Base-by-base conservation (phyloP, 2,797 vertebrate genomes). In the Bryconaethiops microstoma region DNA sequence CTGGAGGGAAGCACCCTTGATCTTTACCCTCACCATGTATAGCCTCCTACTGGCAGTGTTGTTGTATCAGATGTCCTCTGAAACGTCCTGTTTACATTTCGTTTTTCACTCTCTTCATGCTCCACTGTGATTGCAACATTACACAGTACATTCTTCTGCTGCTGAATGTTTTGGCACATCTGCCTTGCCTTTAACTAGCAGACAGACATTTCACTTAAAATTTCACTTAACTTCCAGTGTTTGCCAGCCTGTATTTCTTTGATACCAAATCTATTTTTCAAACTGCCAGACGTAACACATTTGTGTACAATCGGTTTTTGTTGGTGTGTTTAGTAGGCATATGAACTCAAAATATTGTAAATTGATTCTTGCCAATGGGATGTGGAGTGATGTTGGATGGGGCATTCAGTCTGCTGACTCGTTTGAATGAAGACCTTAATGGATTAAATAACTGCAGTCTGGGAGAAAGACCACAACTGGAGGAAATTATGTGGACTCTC, bases 51-150 rank as follows among this genome's bases (percentile, higher is more conserved):
- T 19, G 39, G 50, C 52, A 40, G 10, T 0, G 14, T 23, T 69
- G 60, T 78, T 52, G 55, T 16, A 59, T 71, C 67, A 78, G 40
- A 78, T 78, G 39, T 7, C 5, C 55, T 62, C 42, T 52, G 77
- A 10, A 19, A 78, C 70, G 64, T 45, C 39, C 55, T 78, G 67
- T 23, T 70, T 62, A 29, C 55, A 39, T 7, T 55, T 64, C 17
- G n/a, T 74, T 42, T 55, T 25, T 68, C 9, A 25, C 65, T 55
- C 29, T 17, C 9, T 14, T 75, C 48, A 55, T 13, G 21, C 29
- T 70, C 17, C 50, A 70, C 67, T 48, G 67, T n/a, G 68, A 76
- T 81, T 81, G 48, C 45, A 42, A 72, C 42, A 77, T 50, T 40
- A 80, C 45, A 4, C 65, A 71, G 19, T 74, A 48, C 21, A 13